Conservation (phyloP, 2,113 vertebrate genomes). For the Pica pica region DNA sequence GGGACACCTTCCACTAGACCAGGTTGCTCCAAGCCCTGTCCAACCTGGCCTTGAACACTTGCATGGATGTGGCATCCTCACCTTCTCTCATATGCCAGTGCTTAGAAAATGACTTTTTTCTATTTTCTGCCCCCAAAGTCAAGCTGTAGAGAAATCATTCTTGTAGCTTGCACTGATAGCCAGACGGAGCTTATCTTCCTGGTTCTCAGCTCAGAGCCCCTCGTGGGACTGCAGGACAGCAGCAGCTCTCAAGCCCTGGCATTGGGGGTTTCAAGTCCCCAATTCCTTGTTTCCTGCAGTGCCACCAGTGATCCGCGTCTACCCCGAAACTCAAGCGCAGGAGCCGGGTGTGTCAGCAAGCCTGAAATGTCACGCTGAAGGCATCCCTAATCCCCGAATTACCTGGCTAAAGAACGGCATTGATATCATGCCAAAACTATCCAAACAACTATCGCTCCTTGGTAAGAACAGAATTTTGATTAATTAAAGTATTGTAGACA, state of each 20-base stretch:
- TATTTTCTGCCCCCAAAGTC: not conserved
- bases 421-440: constrained; percentile 81
- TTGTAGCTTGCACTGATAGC: not conserved
- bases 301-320: constrained; percentile 94
- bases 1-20: fast-evolving
- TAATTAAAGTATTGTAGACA: not conserved
- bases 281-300: constrained; percentile 70
- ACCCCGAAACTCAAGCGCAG: constrained; percentile 93
- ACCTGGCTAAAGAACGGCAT: constrained; percentile 95
- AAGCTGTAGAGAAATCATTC: not conserved
- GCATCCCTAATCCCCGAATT: constrained; percentile 90
- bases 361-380: constrained; percentile 88
- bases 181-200: fast-evolving
- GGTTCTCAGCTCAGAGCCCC: not conserved
- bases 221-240: fast-evolving
- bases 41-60: not conserved
- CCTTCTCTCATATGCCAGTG: not conserved
- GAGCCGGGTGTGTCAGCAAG: constrained; percentile 90
- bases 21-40: fast-evolving
- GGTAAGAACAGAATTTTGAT: constrained; percentile 72
- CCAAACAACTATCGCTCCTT: constrained; percentile 87
- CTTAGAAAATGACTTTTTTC: not conserved
- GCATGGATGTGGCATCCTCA: not conserved
- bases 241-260: fast-evolving
- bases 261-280: not conserved